Base-by-base conservation (phyloP, 2,888 invertebrate species). In the Noctua comes region DNA sequence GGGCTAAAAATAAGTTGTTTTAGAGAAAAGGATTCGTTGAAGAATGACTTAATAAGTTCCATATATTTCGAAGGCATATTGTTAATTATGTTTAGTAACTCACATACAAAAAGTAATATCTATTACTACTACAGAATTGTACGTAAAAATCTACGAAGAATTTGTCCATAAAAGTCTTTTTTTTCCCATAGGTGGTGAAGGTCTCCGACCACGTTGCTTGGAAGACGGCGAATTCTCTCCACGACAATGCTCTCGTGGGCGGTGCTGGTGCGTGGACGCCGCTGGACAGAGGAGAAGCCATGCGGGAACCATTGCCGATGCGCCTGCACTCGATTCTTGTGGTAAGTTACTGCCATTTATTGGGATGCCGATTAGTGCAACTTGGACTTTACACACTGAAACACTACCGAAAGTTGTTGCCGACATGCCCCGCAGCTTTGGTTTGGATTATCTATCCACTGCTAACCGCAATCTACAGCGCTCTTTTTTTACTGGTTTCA, bases 251-350 rank as follows among this genome's bases (percentile, higher is more conserved):
- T 97, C 97, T 40, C 97, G 97, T 18, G 94, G 95, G 0, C 97
- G 97, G 48, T 98, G 98, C 92, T 98, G 98, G 98, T 99, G 99
- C 93, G 98, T 98, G 6, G 98, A 99, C 93, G 98, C 98, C 80
- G 98, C 98, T 1, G 96, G 96, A 0, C 96, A 95, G 84, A 88
- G 94, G 18, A 90, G 95, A 10, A 86, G 91, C 18, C 91, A 90
- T 24, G 68, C 83, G 4, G 86, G 88, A 10, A n/a, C 82, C 1
- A 90, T 93, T 1, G 83, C 90, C 2, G 94, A 93, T 80, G 73
- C 88, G 1, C 93, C 93, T 0, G 88, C 86, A 3, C 71, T 90
- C 0, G 95, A 96, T 59, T 91, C 94, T 43, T 96, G 96, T 82
- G 95, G 96, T 96, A 76, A 88, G 90, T 87, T 24, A 13, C 13